Evolutionary conservation across 2,888 invertebrate species (phyloP), one percentile per base, ranked within the genome.

Genomic region (Tenthredo notha): DNA sequence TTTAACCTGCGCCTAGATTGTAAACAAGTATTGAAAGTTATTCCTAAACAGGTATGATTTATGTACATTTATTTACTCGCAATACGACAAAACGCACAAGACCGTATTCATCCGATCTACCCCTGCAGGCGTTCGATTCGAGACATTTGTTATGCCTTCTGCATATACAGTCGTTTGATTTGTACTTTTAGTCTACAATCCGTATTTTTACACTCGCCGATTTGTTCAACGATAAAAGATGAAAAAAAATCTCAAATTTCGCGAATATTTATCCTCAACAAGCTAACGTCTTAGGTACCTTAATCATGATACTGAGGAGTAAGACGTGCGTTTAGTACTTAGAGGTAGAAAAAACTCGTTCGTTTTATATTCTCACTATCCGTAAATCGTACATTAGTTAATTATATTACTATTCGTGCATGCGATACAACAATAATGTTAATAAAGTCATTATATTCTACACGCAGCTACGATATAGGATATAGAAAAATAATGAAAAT

Each of bases 21-120:
- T 37, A 15, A 37, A 58, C 80, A 37, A 80, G 61, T 61, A 80
- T 80, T 61, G 61, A 80, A 80, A 77, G 77, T 77, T 77, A 77
- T 50, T 29, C 77, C 77, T 77, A 77, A 77, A 77, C 77, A 54
- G 77, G 77, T 54, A 47, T 77, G 77, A 77, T 77, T 54, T 77
- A 77, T 54, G 77, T 77, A 33, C 77, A 77, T 77, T 77, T n/a
- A 77, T 50, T 77, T 77, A 77, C 29, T 29, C 50, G 47, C 43
- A 43, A 43, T 74, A 74, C 43, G 40, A 74, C 74, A 43, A 67
- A 67, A 67, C 33, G 21, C 21, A 2, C 21, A 74, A 12, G 40
- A 1, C 33, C 10, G 29, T 67, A 33, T 67, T 33, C 67, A 33
- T 67, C 33, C 67, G 33, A 61, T 54, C 54, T 1, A 54, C 54